Evolutionary conservation across 2,113 vertebrate genomes (phyloP).

Genomic region (Todiramphus saurophagus): DNA sequence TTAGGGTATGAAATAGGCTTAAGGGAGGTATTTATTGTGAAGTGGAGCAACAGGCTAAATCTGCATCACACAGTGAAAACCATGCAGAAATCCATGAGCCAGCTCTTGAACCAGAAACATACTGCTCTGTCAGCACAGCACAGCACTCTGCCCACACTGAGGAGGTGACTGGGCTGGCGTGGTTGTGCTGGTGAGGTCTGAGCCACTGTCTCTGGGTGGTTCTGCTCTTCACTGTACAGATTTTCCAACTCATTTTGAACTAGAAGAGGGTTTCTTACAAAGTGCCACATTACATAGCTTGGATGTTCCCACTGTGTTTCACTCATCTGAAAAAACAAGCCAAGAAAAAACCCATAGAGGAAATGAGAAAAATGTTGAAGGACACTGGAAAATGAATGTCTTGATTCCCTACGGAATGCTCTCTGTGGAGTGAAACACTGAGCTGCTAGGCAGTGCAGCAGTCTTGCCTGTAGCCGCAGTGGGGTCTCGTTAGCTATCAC

Average conservation of each 20-base stretch:
- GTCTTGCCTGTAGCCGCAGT: neutral
- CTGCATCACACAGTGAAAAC: neutral
- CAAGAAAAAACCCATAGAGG: neutral
- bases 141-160: neutral
- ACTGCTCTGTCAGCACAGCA: constrained; percentile 32
- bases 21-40: neutral
- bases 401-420: neutral
- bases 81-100: neutral
- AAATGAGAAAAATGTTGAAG: neutral
- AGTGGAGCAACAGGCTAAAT: neutral
- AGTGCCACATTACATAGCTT: neutral
- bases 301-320: neutral
- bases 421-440: neutral
- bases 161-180: neutral
- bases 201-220: rapidly evolving
- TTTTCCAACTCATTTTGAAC: neutral
- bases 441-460: neutral
- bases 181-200: neutral
- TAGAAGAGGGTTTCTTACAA: neutral
- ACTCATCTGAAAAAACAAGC: neutral
- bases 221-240: neutral
- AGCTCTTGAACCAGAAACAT: neutral
- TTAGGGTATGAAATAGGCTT: neutral
- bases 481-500: neutral
- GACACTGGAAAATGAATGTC: neutral